Conservation (phyloP, 2,113 vertebrate species). For the Phaethornis superciliosus region DNA sequence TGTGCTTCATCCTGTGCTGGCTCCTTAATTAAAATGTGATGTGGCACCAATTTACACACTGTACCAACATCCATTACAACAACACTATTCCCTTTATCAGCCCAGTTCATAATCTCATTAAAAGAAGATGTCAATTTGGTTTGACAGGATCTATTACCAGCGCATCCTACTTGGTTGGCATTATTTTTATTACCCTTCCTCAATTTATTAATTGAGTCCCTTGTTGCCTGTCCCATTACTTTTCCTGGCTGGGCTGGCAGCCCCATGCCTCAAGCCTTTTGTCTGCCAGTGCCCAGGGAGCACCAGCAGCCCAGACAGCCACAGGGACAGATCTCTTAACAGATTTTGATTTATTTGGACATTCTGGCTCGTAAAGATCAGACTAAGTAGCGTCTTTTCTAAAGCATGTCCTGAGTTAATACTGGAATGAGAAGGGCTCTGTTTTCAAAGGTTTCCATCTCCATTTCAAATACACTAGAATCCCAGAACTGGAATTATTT, state of each 20-base stretch:
- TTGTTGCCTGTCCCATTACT: neutral
- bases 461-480: neutral
- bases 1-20: neutral
- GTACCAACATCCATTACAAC: neutral
- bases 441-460: neutral
- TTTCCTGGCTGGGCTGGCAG: neutral
- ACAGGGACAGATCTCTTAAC: accelerated
- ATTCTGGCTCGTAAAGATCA: neutral
- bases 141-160: constrained; percentile 3
- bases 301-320: accelerated
- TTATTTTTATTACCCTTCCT: neutral
- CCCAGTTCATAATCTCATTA: constrained; percentile 16
- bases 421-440: neutral
- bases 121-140: neutral
- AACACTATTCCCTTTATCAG: neutral
- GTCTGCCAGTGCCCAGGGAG: accelerated
- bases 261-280: accelerated
- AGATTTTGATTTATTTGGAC: neutral
- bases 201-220: neutral
- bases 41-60: neutral
- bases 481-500: neutral
- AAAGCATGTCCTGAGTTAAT: too few species aligned
- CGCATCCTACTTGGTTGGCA: neutral
- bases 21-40: neutral
- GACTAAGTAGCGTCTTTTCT: neutral